Conservation (phyloP, 2,797 vertebrate species). For the Allobates femoralis region DNA sequence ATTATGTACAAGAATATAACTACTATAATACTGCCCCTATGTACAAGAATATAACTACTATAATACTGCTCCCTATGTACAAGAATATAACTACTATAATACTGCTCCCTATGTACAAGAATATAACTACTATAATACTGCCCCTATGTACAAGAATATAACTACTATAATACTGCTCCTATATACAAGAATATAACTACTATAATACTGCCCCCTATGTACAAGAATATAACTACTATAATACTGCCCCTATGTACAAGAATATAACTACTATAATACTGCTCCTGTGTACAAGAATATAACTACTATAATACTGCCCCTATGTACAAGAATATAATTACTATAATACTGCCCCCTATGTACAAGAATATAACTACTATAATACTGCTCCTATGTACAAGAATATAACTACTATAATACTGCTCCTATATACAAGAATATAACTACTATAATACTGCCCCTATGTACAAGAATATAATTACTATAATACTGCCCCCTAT, state of each 20-base stretch:
- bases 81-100: too few species aligned
- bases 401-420: constrained; percentile 6
- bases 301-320: not conserved
- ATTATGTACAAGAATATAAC: not conserved
- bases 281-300: not conserved
- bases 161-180: not conserved
- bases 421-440: not conserved
- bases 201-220: too few species aligned
- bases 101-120: too few species aligned
- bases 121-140: too few species aligned
- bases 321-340: not conserved
- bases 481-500: too few species aligned
- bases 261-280: constrained; percentile 25
- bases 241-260: not conserved
- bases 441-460: constrained; percentile 6
- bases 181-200: not conserved
- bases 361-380: constrained; percentile 2
- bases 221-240: too few species aligned
- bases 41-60: not conserved
- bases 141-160: not conserved
- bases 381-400: not conserved
- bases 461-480: not conserved
- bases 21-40: constrained; percentile 9
- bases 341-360: too few species aligned
- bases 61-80: too few species aligned